phyloP scores from a whole-genome alignment of 2,113 vertebrate species.

The Melanotaenia duboulayi region DNA sequence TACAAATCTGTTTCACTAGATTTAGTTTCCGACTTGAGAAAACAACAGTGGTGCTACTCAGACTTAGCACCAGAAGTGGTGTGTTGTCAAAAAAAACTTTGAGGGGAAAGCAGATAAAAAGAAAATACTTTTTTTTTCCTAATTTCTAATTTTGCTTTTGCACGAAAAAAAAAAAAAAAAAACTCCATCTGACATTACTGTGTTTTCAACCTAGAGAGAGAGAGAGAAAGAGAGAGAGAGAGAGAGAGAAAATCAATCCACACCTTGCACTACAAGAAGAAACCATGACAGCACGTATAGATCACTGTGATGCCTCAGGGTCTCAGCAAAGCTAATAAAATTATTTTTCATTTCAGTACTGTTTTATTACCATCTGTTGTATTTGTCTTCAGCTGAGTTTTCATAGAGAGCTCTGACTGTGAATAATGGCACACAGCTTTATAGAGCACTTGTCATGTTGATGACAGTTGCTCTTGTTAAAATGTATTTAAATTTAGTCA shows the following conservation, averaged over 20 bases:
- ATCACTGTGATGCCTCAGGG: conserved; percentile 60
- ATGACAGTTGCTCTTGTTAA: conserved; percentile 12
- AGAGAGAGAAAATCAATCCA: conserved; percentile 54
- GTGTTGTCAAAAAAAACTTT: conserved; percentile 7
- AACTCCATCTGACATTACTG: conserved; percentile 10
- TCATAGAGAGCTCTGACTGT: conserved; percentile 15
- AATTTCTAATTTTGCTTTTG: not conserved
- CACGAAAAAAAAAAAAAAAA: not conserved
- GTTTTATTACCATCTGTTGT: conserved; percentile 48
- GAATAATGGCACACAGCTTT: conserved; percentile 10
- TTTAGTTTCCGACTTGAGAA: conserved; percentile 34
- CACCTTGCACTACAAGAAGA: conserved; percentile 59
- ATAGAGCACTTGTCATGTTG: not conserved
- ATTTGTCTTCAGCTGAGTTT: conserved; percentile 41
- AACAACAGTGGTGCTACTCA: conserved; percentile 15
- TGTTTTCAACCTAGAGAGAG: conserved; percentile 21
- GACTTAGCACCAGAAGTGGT: conserved; percentile 30
- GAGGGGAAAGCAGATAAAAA: not conserved
- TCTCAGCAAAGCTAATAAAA: conserved; percentile 56
- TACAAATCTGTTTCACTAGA: conserved; percentile 20
- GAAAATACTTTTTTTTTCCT: conserved; percentile 8
- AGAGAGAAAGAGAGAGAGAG: not conserved
- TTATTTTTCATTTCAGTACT: conserved; percentile 51
- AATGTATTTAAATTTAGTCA: conserved; percentile 3
- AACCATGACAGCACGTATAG: conserved; percentile 66